A percentile compares a stretch with the other conserved stretches of the same genome.
Evolutionary conservation across 2,797 vertebrate species (phyloP).

Genomic region (Geotrypetes seraphini): DNA sequence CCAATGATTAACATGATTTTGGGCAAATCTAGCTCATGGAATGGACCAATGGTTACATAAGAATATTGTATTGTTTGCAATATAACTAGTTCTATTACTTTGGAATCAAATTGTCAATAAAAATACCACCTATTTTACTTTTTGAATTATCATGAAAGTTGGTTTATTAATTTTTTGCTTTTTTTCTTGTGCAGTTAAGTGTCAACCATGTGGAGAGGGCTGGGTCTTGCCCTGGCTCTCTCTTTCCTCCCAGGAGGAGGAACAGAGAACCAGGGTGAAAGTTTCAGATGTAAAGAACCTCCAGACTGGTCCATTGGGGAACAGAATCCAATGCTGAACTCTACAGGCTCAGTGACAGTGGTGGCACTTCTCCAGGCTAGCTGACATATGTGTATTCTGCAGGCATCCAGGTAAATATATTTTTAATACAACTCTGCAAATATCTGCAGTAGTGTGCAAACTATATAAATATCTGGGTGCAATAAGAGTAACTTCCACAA

Average conservation of each 20-base stretch:
- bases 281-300: conserved; percentile 57
- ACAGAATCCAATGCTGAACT: conserved; percentile 66
- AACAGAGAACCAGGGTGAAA: conserved; percentile 62
- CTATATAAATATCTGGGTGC: too few relatives aligned
- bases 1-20: too few relatives aligned
- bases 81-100: too few relatives aligned
- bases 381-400: conserved; percentile 81
- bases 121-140: too few relatives aligned
- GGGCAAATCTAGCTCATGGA: too few relatives aligned
- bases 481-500: too few relatives aligned
- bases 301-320: conserved; percentile 69
- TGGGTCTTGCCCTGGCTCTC: conserved; percentile 77
- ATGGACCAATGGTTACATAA: too few relatives aligned
- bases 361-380: conserved; percentile 85
- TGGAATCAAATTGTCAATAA: too few relatives aligned
- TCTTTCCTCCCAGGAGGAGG: conserved; percentile 73
- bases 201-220: conserved; percentile 70
- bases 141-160: background rate
- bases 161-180: conserved; percentile 15
- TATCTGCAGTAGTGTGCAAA: too few relatives aligned
- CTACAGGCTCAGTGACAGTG: conserved; percentile 68
- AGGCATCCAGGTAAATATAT: conserved; percentile 71
- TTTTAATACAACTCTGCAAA: too few relatives aligned
- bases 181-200: conserved; percentile 34
- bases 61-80: too few relatives aligned